A percentile compares a stretch with the other conserved stretches of the same genome.
phyloP scores from a whole-genome alignment of 2,888 invertebrate genomes.

The Hydrotaea diabolus region DNA sequence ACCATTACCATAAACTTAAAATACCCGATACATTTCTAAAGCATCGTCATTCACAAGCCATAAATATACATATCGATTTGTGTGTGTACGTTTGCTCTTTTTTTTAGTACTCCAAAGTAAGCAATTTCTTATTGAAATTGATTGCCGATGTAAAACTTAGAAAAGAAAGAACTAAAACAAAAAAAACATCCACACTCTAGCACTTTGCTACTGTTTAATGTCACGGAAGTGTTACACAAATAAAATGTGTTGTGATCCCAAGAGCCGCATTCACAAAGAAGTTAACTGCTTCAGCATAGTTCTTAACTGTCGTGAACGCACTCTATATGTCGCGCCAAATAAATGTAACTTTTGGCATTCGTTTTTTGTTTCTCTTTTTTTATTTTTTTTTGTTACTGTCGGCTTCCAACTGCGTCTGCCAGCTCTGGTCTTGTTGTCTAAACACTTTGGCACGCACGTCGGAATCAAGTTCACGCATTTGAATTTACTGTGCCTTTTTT shows the following conservation, averaged over 20 bases:
- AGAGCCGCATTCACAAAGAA: slow-evolving; percentile 30
- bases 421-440: slow-evolving; percentile 17
- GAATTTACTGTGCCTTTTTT: slow-evolving; percentile 8
- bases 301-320: slow-evolving; percentile 56
- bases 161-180: not conserved
- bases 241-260: slow-evolving; percentile 1
- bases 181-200: slow-evolving; percentile 34
- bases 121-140: slow-evolving; percentile 45
- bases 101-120: not conserved
- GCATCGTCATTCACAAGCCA: not conserved
- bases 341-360: slow-evolving; percentile 57
- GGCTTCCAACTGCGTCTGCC: not conserved
- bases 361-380: slow-evolving; percentile 40
- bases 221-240: slow-evolving; percentile 56
- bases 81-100: too few relatives aligned
- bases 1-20: not conserved
- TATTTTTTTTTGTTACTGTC: not conserved
- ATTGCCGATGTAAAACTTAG: slow-evolving; percentile 27
- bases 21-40: not conserved
- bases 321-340: slow-evolving; percentile 65
- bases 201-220: slow-evolving; percentile 58
- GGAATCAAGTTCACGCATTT: slow-evolving; percentile 63
- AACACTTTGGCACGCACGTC: slow-evolving; percentile 63
- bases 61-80: not conserved
- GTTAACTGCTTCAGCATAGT: slow-evolving; percentile 43